Base-by-base conservation (phyloP, 2,797 vertebrate species). In the Vespertilio murinus region DNA sequence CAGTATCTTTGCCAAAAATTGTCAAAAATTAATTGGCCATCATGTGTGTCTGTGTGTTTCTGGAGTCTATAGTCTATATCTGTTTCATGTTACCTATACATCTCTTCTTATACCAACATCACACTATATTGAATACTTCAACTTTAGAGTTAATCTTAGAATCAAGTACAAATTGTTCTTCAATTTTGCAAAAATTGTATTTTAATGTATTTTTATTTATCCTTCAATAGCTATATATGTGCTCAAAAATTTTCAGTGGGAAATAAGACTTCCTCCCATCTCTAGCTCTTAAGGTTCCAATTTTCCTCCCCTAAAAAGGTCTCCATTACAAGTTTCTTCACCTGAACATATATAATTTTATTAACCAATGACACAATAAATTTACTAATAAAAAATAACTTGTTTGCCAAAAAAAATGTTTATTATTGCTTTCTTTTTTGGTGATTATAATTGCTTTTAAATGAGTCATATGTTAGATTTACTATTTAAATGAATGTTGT, bases 381-480 rank as follows among this genome's bases (percentile, higher is more conserved):
- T 38, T 69, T 38, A 69, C 33, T 52, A 52, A 49, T 52, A 52
- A 75, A 35, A 77, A 77, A 35, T 35, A 35, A 35, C 33, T 25
- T 69, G 5, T 35, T 69, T 54, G n/a, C 47, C 74, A 54, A 35
- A 54, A 35, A 25, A 70, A 11, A 42, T 10, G 20, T 35, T 38
- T 77, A 83, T 77, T 88, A 38, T 40, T 90, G 10, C 71, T 85
- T 80, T 70, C 8, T 73, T 90, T 91, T 95, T 81, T 54, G 84
- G 38, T 82, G 70, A 86, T 69, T 75, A 59, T 59, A 93, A 92
- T 6, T 88, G 11, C 71, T 56, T 75, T 93, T 70, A 81, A 95
- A 59, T 16, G 25, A 59, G 28, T 79, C 65, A 94, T 28, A 92
- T 33, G 93, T 95, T 77, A 87, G 71, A 83, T 52, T 70, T 67